Evolutionary conservation across 2,113 vertebrate species (phyloP).

Genomic region (Epinephelus moara): DNA sequence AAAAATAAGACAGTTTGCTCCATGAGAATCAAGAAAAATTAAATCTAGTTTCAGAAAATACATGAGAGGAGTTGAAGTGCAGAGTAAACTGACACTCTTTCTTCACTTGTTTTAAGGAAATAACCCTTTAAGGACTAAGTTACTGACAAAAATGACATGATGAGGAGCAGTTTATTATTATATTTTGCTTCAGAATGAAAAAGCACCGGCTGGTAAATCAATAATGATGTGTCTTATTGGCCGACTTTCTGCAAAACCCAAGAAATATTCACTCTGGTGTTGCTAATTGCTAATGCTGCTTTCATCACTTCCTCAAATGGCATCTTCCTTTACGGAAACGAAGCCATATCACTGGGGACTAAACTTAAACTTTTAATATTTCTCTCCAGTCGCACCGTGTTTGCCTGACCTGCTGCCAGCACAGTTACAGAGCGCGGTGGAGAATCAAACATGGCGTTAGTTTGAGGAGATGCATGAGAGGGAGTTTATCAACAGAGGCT

Average conservation of each 20-base stretch:
- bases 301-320: slow-evolving; percentile 63
- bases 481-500: slow-evolving; percentile 73
- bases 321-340: slow-evolving; percentile 46
- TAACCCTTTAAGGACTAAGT: background rate
- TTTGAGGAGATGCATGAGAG: slow-evolving; percentile 59
- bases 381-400: slow-evolving; percentile 27
- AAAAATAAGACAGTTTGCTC: background rate
- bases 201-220: slow-evolving; percentile 1
- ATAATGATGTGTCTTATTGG: slow-evolving; percentile 10
- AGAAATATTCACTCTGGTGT: slow-evolving; percentile 25
- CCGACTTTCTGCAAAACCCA: slow-evolving; percentile 32
- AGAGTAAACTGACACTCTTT: slow-evolving; percentile 2
- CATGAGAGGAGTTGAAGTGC: slow-evolving; percentile 8
- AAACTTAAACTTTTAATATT: slow-evolving; percentile 59
- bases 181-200: slow-evolving; percentile 25
- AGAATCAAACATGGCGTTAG: slow-evolving; percentile 72
- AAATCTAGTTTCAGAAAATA: slow-evolving; percentile 6
- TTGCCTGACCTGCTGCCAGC: slow-evolving; percentile 71
- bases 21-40: background rate
- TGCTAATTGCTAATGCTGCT: slow-evolving; percentile 64
- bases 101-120: background rate
- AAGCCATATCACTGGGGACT: slow-evolving; percentile 47
- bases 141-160: background rate
- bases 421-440: slow-evolving; percentile 28
- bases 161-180: slow-evolving; percentile 6